phyloP scores from a whole-genome alignment of 1,140 invertebrate species.

The Drosophila ohnishii region DNA sequence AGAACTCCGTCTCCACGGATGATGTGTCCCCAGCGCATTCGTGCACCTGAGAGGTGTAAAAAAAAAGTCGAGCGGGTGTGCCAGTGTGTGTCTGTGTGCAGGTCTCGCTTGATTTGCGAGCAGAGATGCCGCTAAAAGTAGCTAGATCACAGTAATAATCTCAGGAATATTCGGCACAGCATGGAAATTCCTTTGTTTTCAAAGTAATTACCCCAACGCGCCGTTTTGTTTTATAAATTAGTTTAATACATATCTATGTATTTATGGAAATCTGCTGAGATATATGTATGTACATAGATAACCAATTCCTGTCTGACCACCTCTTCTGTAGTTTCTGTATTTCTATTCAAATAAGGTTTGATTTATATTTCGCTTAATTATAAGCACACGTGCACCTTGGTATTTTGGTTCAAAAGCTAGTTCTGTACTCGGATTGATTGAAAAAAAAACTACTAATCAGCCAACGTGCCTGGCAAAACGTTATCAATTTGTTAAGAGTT shows the following conservation, averaged over 20 bases:
- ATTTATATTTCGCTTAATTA: no score
- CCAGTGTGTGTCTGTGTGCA: constrained; percentile 8
- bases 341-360: not conserved
- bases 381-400: not conserved
- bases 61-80: constrained; percentile 15
- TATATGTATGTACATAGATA: not conserved
- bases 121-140: constrained; percentile 26
- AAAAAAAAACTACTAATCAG: not conserved
- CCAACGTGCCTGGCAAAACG: not conserved
- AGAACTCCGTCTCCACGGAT: constrained; percentile 1
- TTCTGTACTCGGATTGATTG: not conserved
- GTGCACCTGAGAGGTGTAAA: constrained; percentile 43
- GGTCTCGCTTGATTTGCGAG: constrained; percentile 47
- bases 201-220: not conserved
- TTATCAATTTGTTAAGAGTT: not conserved
- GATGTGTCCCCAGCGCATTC: constrained; percentile 50
- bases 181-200: not conserved
- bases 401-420: not conserved
- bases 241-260: not conserved
- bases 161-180: not conserved
- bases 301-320: not conserved
- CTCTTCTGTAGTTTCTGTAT: not conserved
- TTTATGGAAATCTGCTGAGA: not conserved
- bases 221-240: not conserved
- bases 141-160: constrained; percentile 3